Evolutionary conservation across 2,113 vertebrate genomes (phyloP), one percentile per base, ranked within the genome.

Genomic region (Siniperca chuatsi): DNA sequence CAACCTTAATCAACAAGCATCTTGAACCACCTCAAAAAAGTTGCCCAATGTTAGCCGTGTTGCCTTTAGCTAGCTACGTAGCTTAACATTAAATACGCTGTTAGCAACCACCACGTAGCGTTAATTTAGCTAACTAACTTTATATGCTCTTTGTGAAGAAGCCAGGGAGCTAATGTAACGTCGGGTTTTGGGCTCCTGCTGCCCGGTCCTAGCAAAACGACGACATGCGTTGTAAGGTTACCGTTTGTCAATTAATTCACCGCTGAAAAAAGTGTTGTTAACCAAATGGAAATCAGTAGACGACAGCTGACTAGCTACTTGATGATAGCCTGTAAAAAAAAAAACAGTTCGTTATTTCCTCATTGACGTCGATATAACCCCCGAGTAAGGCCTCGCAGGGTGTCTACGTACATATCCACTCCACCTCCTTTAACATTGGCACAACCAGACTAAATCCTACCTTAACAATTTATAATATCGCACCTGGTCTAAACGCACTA

Each of bases 311-410:
- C 66, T 21, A 62, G 76, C 70, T 66, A 77, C 37, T 76, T 72
- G 44, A 68, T 42, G 46, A n/a, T 77, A 78, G 52, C 58, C 48
- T 12, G 65, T 7, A 29, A 29, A 29, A 29, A 64, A 81, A 83
- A 81, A 83, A 84, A 72, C 69, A 55, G 75, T 58, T 87, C 20
- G 76, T 33, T 79, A 83, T 84, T 91, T 89, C 85, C 87, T 87
- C 37, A 23, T 79, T 44, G 2, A 1, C 4, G 4, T 1, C 0
- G n/a, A 15, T 9, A 2, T 1, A 2, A 33, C 1, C 61, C 82
- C 44, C 1, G 46, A 1, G 46, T 37, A 0, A 0, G 0, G 71
- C 0, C 81, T 88, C 1, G 23, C 82, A 92, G 93, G 91, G 0
- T 20, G 25, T n/a, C 25, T 65, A 57, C 55, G 35, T 76, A 71